Conservation (phyloP, 2,797 vertebrate genomes). For the Sciaenops ocellatus region DNA sequence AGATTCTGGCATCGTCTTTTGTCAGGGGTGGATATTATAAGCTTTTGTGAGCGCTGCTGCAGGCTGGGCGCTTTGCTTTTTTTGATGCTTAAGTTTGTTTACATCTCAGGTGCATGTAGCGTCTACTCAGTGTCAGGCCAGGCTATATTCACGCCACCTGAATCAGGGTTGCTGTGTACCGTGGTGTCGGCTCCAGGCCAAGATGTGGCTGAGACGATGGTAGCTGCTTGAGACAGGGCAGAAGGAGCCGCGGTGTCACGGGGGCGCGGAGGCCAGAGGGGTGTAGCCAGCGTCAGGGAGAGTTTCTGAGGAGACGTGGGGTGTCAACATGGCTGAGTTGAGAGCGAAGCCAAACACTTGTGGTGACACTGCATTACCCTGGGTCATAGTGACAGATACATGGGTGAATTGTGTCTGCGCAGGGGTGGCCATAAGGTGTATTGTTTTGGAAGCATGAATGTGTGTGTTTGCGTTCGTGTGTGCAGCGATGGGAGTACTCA, state of each 20-base stretch:
- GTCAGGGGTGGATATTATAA: constrained; percentile 77
- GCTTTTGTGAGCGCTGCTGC: constrained; percentile 77
- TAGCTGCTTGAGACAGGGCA: constrained; percentile 68
- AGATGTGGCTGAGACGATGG: constrained; percentile 71
- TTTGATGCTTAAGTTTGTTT: constrained; percentile 74
- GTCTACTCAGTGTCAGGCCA: constrained; percentile 69
- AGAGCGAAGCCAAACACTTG: constrained; percentile 73
- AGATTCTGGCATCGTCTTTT: constrained; percentile 70
- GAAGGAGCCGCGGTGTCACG: constrained; percentile 44
- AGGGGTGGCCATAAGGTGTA: constrained; percentile 41
- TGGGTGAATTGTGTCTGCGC: constrained; percentile 51
- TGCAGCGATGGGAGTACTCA: neutral
- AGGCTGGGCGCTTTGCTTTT: constrained; percentile 50
- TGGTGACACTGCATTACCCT: constrained; percentile 70
- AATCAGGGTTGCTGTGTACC: constrained; percentile 49
- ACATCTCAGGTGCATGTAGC: constrained; percentile 74
- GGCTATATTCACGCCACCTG: constrained; percentile 70
- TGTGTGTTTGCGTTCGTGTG: constrained; percentile 18
- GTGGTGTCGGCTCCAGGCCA: constrained; percentile 69
- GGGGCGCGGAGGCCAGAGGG: constrained; percentile 63
- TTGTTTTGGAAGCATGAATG: constrained; percentile 18
- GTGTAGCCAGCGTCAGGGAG: constrained; percentile 62
- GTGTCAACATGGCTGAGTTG: constrained; percentile 70
- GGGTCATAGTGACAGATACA: constrained; percentile 72
- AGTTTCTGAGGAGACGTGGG: constrained; percentile 62